phyloP scores from a whole-genome alignment of 1,140 invertebrate genomes.

The Caenorhabditis latens region DNA sequence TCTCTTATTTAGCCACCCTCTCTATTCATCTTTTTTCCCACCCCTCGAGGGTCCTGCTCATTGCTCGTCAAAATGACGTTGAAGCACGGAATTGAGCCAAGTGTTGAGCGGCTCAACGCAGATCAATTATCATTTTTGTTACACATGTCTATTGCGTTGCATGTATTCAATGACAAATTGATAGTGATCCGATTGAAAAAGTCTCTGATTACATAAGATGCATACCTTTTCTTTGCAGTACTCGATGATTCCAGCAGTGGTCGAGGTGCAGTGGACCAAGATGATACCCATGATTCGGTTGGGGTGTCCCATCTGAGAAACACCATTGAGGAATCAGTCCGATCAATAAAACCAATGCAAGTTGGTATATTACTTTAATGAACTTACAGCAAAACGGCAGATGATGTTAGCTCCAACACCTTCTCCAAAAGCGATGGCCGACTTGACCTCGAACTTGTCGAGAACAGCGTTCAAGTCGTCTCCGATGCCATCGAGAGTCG shows the following conservation, averaged over 20 bases:
- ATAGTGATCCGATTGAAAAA: background rate
- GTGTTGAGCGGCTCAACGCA: constrained; percentile 3
- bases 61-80: constrained; percentile 59
- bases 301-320: constrained; percentile 82
- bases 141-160: background rate
- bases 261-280: constrained; percentile 89
- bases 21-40: background rate
- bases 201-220: background rate
- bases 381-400: constrained; percentile 84
- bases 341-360: background rate
- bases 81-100: background rate
- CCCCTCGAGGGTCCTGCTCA: background rate
- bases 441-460: constrained; percentile 84
- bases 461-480: constrained; percentile 87
- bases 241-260: constrained; percentile 88
- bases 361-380: background rate
- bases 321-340: background rate
- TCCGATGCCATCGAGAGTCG: constrained; percentile 86
- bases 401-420: constrained; percentile 90
- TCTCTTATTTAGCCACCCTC: background rate
- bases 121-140: constrained; percentile 52
- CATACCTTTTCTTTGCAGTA: constrained; percentile 87
- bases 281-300: constrained; percentile 83
- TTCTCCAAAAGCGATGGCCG: constrained; percentile 87
- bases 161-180: constrained; percentile 27